A percentile compares a stretch with the other conserved stretches of the same genome.
Evolutionary conservation across 2,888 invertebrate genomes (phyloP).

Genomic region (Hirtodrosophila alboralis): DNA sequence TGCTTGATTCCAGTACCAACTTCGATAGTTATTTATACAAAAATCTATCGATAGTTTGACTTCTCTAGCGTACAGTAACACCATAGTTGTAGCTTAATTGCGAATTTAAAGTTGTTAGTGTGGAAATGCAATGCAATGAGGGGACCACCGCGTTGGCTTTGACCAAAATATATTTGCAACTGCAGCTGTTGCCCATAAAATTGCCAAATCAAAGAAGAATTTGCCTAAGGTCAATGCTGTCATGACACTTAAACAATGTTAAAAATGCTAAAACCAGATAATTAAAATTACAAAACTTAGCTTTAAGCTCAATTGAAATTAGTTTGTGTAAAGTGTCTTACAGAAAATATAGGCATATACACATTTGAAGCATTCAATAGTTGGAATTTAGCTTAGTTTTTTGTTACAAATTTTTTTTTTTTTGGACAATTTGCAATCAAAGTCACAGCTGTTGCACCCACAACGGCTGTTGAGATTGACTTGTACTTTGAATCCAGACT

Average conservation of each 20-base stretch:
- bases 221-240: slow-evolving; percentile 70
- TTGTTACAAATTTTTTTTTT: slow-evolving; percentile 9
- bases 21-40: too few relatives aligned
- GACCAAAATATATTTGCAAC: slow-evolving; percentile 23
- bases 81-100: slow-evolving; percentile 38
- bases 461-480: slow-evolving; percentile 29
- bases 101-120: slow-evolving; percentile 27
- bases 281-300: too few relatives aligned
- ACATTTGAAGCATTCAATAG: too few relatives aligned
- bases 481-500: background rate
- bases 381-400: slow-evolving; percentile 29
- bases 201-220: slow-evolving; percentile 21
- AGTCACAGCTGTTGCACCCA: slow-evolving; percentile 58
- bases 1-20: too few relatives aligned
- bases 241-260: slow-evolving; percentile 70
- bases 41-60: too few relatives aligned
- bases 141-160: slow-evolving; percentile 12
- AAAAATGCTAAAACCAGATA: too few relatives aligned
- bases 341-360: too few relatives aligned
- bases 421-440: slow-evolving; percentile 37
- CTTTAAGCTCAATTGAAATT: too few relatives aligned
- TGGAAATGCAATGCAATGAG: background rate
- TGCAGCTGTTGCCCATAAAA: slow-evolving; percentile 48
- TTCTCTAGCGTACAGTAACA: slow-evolving; percentile 1
- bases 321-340: too few relatives aligned